Evolutionary conservation across 2,113 vertebrate species (phyloP).

Genomic region (Pimephales promelas): DNA sequence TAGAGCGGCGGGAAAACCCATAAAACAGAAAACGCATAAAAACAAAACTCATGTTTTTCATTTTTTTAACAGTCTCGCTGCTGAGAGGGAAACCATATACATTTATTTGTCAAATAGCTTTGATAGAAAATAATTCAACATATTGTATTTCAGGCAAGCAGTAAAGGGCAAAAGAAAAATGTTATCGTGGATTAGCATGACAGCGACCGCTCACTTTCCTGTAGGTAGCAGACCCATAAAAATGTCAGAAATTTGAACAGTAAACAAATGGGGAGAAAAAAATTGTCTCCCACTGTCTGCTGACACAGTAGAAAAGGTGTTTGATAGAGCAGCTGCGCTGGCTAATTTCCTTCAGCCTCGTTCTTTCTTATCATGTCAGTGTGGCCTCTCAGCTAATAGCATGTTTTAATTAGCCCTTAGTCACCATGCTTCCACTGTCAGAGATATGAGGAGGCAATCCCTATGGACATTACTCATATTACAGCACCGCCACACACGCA

Average conservation of each 20-base stretch:
- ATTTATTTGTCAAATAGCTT: constrained; percentile 19
- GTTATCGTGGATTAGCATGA: constrained; percentile 45
- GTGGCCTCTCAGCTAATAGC: constrained; percentile 59
- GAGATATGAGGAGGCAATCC: constrained; percentile 57
- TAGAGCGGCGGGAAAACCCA: background rate
- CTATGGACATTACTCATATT: constrained; percentile 51
- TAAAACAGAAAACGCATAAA: background rate
- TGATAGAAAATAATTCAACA: constrained; percentile 34
- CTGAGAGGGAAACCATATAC: background rate
- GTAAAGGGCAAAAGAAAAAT: constrained; percentile 37
- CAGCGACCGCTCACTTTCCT: constrained; percentile 46
- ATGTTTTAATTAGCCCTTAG: constrained; percentile 64
- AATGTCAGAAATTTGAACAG: constrained; percentile 47
- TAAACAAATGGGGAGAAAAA: constrained; percentile 49
- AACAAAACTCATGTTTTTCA: background rate
- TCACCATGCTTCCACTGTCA: constrained; percentile 57
- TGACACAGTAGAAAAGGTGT: constrained; percentile 50
- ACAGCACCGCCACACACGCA: constrained; percentile 36
- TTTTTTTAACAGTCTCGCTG: background rate
- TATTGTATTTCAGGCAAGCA: constrained; percentile 4
- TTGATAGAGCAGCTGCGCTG: constrained; percentile 56
- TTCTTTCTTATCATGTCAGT: constrained; percentile 61
- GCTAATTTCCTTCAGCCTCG: constrained; percentile 60
- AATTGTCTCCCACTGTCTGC: constrained; percentile 47
- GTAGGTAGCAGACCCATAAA: constrained; percentile 45